A percentile compares a stretch with the other conserved stretches of the same genome.
Conservation (phyloP, 92 coral and sea anemone genomes). For the Plumapathes pennacea region DNA sequence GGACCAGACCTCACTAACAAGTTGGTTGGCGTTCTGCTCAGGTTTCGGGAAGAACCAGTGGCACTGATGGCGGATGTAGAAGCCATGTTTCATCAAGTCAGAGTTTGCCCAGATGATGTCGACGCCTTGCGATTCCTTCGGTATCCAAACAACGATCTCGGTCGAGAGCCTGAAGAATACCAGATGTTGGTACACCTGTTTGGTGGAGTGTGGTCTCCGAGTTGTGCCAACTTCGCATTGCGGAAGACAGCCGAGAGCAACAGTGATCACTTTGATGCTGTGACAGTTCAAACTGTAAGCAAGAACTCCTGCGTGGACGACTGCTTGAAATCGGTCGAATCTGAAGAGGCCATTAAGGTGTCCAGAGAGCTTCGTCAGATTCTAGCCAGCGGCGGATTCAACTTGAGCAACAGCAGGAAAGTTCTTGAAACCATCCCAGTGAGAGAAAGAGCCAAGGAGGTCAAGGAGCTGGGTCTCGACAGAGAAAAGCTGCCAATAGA, state of each 20-base stretch:
- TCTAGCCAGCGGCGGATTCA: conserved; percentile 6
- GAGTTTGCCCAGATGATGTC: conserved; percentile 31
- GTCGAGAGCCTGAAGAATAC: conserved; percentile 17
- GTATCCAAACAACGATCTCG: conserved; percentile 36
- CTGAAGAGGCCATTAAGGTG: neutral
- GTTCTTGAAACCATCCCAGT: conserved; percentile 23
- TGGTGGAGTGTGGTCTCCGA: conserved; percentile 39
- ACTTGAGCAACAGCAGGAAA: conserved; percentile 5
- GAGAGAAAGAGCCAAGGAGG: conserved; percentile 6
- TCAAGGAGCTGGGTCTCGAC: conserved; percentile 8
- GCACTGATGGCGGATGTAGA: conserved; percentile 52
- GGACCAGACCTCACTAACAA: conserved; percentile 58
- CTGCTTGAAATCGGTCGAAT: conserved; percentile 22
- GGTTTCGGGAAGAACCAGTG: conserved; percentile 54
- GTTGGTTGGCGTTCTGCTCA: conserved; percentile 39
- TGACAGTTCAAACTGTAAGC: conserved; percentile 1
- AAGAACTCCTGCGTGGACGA: conserved; percentile 36
- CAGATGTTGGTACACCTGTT: conserved; percentile 40
- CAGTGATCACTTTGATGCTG: conserved; percentile 9
- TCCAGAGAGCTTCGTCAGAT: neutral
- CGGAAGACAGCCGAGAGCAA: conserved; percentile 29
- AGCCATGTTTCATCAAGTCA: conserved; percentile 60
- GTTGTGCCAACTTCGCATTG: conserved; percentile 36
- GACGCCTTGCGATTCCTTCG: conserved; percentile 53
- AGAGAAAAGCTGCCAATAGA: conserved; percentile 11